phyloP scores from a whole-genome alignment of 2,113 vertebrate genomes.

The Nibea coibor region DNA sequence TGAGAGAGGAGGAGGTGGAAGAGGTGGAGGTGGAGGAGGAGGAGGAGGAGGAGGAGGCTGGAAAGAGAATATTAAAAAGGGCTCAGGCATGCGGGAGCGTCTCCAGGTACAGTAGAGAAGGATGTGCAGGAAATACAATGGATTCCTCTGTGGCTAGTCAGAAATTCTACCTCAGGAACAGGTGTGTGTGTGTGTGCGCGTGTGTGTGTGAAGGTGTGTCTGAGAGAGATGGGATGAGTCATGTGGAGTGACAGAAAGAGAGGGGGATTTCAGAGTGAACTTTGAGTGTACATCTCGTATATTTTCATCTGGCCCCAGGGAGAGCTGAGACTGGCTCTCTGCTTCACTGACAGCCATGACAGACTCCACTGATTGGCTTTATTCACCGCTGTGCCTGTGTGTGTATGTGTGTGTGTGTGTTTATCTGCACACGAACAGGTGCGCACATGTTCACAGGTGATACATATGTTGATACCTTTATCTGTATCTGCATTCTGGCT shows the following conservation, averaged over 20 bases:
- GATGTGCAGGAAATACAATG: constrained; percentile 58
- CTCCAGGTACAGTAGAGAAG: constrained; percentile 52
- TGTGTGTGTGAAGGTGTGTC: constrained; percentile 33
- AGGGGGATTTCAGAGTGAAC: constrained; percentile 67
- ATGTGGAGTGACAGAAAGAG: constrained; percentile 68
- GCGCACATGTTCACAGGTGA: constrained; percentile 32
- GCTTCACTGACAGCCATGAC: constrained; percentile 63
- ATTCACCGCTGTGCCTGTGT: constrained; percentile 28
- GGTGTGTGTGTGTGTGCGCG: constrained; percentile 34
- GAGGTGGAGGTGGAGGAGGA: constrained; percentile 4
- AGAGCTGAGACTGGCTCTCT: constrained; percentile 39
- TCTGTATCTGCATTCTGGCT: neutral
- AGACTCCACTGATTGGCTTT: constrained; percentile 61
- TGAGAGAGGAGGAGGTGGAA: constrained; percentile 11
- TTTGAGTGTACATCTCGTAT: constrained; percentile 72
- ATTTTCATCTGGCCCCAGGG: constrained; percentile 74
- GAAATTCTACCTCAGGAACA: constrained; percentile 43
- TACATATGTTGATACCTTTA: constrained; percentile 24
- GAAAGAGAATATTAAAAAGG: constrained; percentile 58
- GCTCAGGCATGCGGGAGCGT: constrained; percentile 33
- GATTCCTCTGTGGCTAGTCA: constrained; percentile 59
- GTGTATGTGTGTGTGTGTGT: constrained; percentile 32
- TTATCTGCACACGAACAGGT: constrained; percentile 11
- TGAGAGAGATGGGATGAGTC: constrained; percentile 58
- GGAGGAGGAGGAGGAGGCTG: neutral